Percentiles rank a stretch among this genome's conserved stretches.
phyloP scores from a whole-genome alignment of 1,140 invertebrate species.

The Rhopalosiphum padi region DNA sequence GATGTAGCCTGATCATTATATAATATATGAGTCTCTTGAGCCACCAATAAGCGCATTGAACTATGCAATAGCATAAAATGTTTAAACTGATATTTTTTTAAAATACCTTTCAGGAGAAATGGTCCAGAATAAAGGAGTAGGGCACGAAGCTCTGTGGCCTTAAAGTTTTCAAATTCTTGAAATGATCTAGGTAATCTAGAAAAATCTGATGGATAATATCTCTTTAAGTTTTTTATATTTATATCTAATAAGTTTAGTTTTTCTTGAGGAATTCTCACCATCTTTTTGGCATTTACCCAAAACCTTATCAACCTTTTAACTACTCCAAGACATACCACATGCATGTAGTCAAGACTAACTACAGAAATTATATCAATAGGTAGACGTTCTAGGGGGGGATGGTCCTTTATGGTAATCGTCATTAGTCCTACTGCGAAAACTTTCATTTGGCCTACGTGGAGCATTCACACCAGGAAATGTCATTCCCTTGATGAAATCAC shows the following conservation, averaged over 20 bases:
- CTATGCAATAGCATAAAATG: not conserved
- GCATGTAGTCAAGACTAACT: not conserved
- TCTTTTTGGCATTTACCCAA: conserved; percentile 1
- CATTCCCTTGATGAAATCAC: not conserved
- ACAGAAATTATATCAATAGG: not conserved
- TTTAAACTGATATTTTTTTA: not conserved
- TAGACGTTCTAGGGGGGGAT: not conserved
- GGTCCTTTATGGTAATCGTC: conserved; percentile 12
- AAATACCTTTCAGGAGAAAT: not conserved
- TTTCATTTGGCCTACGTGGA: not conserved
- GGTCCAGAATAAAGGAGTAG: not conserved
- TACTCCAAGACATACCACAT: not conserved
- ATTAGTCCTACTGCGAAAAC: not conserved
- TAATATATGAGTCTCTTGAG: not conserved
- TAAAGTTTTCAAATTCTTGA: not conserved
- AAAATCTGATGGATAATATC: not conserved
- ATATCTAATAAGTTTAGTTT: not conserved
- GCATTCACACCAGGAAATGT: conserved; percentile 14
- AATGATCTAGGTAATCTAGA: not conserved
- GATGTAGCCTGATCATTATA: not conserved
- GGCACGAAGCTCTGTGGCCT: not conserved
- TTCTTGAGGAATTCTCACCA: not conserved
- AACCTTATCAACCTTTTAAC: not conserved
- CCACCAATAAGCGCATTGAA: not conserved
- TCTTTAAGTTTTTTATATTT: not conserved